Base-by-base conservation (phyloP, 2,888 invertebrate species). In the Chloroclystis v-ata region DNA sequence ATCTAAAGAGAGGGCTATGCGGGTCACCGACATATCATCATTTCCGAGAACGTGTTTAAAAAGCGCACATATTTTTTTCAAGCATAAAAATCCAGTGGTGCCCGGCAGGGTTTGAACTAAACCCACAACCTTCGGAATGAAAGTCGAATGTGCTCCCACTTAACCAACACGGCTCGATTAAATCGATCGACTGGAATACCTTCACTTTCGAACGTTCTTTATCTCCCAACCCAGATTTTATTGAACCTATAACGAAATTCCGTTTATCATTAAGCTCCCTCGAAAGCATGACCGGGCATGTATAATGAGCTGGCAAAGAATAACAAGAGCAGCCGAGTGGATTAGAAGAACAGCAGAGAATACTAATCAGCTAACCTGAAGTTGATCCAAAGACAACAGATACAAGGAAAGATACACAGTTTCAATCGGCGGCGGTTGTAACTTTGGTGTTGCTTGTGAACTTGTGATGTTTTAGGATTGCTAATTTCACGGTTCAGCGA, bases 231-330 rank as follows among this genome's bases (percentile, higher is more conserved):
- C 38, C 43, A 37, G 52, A 56, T 56, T 56, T 49, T 50, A 47
- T 41, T 37, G 46, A 52, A 39, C 26, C 41, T 26, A 43, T 48
- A 39, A 50, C 54, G 50, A 51, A 54, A 57, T 52, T 56, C 49
- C 50, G 42, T 54, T 53, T 49, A 49, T 47, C 50, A 50, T 49
- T 49, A 53, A 44, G 47, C 48, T 42, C 48, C 30, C 44, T 39
- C 53, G 33, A 42, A 57, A 44, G 61, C 56, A 63, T 52, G 56
- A 59, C 43, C 55, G 55, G 61, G 68, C 66, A 69, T 66, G 57
- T 59, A 52, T 60, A 68, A 66, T 67, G 58, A 66, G 61, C 49
- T 54, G 59, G 63, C 58, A 51, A 54, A 44, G 58, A 61, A 65
- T 63, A 64, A 61, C 60, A 60, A 57, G 55, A 57, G 54, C 49